Base-by-base conservation (phyloP, 2,888 invertebrate genomes). In the Boloria selene region DNA sequence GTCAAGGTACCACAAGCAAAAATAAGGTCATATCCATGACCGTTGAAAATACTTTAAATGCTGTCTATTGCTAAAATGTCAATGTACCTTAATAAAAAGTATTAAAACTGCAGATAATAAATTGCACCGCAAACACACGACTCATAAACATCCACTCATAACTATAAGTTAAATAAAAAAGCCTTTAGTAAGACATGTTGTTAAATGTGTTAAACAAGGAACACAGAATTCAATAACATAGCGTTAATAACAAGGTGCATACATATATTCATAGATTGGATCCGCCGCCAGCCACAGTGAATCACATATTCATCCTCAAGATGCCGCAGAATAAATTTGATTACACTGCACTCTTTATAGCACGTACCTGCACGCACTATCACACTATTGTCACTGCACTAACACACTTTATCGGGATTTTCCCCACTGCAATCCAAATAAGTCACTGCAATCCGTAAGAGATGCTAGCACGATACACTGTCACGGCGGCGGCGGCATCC, bases 341-440 rank as follows among this genome's bases (percentile, higher is more conserved):
- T 73, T 73, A 73, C 87, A 89, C 88, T 86, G 83, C 87, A 90
- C 82, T 86, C 78, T 79, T 79, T 78, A 75, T 73, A 73, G 75
- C 79, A 79, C 77, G 73, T 73, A 71, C 69, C 72, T 69, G 73
- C 75, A 74, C 75, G 74, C 88, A 88, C 88, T 86, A 79, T 80
- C 87, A 89, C 88, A 79, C 78, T 80, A 64, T 70, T 74, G 79
- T 81, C 90, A 90, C 88, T 87, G 74, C 88, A 89, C 88, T 86
- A 65, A 68, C 70, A 77, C 81, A 83, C 90, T 82, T 74, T 77
- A 78, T 77, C 78, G 80, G 77, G 70, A 74, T 77, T 75, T 81
- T 83, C 86, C 86, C 85, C 91, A 92, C 92, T 92, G 91, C 91
- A 91, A 92, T 92, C 91, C 91, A 85, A 84, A 76, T 79, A 73